A percentile compares a stretch with the other conserved stretches of the same genome.
phyloP scores from a whole-genome alignment of 2,113 vertebrate genomes.

The Hemichromis elongatus region DNA sequence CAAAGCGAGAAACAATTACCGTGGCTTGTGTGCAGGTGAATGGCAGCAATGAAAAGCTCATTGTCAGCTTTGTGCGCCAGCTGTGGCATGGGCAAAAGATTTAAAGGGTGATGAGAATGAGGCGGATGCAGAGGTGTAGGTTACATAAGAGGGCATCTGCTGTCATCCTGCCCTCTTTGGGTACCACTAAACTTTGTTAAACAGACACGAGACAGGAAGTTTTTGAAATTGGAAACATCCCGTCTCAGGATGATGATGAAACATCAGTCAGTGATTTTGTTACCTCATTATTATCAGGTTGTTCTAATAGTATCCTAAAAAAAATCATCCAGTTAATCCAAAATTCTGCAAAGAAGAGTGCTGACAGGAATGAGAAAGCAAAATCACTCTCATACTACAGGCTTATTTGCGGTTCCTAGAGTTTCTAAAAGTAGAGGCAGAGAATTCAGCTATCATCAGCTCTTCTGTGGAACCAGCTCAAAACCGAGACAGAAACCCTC shows the following conservation, averaged over 20 bases:
- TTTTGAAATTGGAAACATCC: background rate
- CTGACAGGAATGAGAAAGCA: background rate
- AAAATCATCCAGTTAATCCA: background rate
- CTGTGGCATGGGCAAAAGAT: slow-evolving; percentile 33
- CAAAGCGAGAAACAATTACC: slow-evolving; percentile 49
- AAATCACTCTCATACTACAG: background rate
- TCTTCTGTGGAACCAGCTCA: background rate
- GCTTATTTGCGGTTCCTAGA: background rate
- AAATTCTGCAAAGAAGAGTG: background rate
- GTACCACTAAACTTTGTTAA: background rate
- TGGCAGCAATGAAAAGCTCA: slow-evolving; percentile 51
- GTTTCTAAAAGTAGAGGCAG: background rate
- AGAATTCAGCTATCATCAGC: background rate
- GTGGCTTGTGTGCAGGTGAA: slow-evolving; percentile 49
- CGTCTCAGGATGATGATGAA: background rate
- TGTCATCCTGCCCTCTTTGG: background rate
- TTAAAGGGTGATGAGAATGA: slow-evolving; percentile 12
- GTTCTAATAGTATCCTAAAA: background rate
- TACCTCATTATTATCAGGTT: background rate
- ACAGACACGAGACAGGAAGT: background rate
- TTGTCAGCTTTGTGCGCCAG: slow-evolving; percentile 44
- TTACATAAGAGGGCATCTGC: slow-evolving; percentile 16
- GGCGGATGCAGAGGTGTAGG: background rate
- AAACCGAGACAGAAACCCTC: background rate
- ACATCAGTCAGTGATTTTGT: background rate